A percentile compares a stretch with the other conserved stretches of the same genome.
These are phyloP conservation scores for Polypedilum pembai DNA, from an alignment of 1,140 invertebrate genomes.

Conservation along the genomic window DNA sequence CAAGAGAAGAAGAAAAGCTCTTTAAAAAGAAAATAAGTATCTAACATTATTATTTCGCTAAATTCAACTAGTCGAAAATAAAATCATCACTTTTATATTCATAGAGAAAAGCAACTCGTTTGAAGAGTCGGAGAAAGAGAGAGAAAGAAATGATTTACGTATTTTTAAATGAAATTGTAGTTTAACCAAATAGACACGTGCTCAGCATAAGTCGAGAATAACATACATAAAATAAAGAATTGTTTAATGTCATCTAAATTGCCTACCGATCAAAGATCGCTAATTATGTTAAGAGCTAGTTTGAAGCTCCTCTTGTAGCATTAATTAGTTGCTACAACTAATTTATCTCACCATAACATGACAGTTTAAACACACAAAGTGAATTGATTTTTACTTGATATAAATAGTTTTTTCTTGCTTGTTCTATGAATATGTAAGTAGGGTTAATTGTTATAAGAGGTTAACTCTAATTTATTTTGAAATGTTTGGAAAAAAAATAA, in stretches of 20 bases:
- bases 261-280: constrained; percentile 15
- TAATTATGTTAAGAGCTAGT: constrained; percentile 3
- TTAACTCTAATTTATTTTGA: no score
- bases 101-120: no score
- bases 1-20: no score
- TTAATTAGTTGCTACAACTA: constrained; percentile 22
- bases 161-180: not conserved
- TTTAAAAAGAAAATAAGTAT: no score
- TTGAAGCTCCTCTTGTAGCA: not conserved
- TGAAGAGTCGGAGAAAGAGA: no score
- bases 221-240: not conserved
- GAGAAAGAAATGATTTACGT: no score
- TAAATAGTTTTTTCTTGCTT: not conserved
- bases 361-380: constrained; percentile 10
- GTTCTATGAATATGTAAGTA: not conserved
- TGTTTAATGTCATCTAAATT: constrained; percentile 13
- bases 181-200: constrained; percentile 12
- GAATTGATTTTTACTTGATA: not conserved
- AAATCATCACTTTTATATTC: no score
- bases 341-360: constrained; percentile 24
- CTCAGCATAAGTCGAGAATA: not conserved
- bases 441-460: not conserved
- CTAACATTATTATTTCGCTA: no score
- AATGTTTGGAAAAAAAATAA: no score
- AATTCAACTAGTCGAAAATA: no score